Evolutionary conservation across 2,888 invertebrate genomes (phyloP).

Genomic region (Blomia tropicalis): DNA sequence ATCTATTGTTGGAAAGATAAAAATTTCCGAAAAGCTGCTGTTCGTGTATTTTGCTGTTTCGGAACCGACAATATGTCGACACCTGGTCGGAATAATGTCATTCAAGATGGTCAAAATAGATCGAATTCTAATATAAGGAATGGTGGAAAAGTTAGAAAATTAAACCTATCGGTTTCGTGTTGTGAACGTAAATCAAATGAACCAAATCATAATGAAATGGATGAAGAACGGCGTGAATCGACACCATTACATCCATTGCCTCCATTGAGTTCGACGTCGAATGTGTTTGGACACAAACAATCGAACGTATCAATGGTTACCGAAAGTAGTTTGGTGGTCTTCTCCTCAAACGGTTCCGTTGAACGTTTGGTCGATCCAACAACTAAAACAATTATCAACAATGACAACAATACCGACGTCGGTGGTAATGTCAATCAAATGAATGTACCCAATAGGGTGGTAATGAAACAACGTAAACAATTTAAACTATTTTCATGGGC

Average conservation of each 20-base stretch:
- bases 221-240: too few relatives aligned
- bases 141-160: background rate
- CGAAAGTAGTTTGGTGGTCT: background rate
- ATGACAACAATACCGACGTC: background rate
- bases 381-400: background rate
- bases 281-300: background rate
- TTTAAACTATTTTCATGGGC: too few relatives aligned
- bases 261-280: background rate
- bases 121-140: background rate
- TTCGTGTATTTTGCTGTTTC: background rate
- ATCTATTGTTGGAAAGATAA: conserved; percentile 14
- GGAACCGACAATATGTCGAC: background rate
- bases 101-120: too few relatives aligned
- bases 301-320: background rate
- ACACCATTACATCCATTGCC: too few relatives aligned
- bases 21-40: background rate
- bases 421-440: background rate
- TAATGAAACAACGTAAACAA: too few relatives aligned
- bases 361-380: background rate
- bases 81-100: background rate
- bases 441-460: background rate
- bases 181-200: background rate
- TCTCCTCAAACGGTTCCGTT: background rate
- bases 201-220: background rate
- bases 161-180: background rate